Percentiles rank a stretch among this genome's conserved stretches.
Evolutionary conservation across 1,140 invertebrate species (phyloP).

Genomic region (Caerostris extrusa): DNA sequence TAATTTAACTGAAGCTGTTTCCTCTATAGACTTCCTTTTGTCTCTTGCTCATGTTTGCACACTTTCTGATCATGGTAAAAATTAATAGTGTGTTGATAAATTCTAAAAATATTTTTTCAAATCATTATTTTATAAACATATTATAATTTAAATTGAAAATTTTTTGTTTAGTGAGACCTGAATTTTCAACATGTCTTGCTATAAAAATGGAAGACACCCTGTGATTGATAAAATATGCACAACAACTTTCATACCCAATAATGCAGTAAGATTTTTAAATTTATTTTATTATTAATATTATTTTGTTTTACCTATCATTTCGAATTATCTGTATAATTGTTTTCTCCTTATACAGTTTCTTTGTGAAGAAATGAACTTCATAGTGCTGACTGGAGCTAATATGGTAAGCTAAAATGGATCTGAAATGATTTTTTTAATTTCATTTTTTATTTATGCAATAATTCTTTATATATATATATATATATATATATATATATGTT

Average conservation of each 20-base stretch:
- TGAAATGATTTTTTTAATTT: too few species aligned
- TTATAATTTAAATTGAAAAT: background rate
- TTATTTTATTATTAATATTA: background rate
- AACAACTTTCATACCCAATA: slow-evolving; percentile 86
- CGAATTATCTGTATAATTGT: background rate
- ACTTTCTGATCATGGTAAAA: slow-evolving; percentile 79
- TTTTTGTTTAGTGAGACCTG: slow-evolving; percentile 85
- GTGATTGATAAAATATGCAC: slow-evolving; percentile 87
- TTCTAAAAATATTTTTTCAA: background rate
- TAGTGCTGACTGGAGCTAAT: slow-evolving; percentile 93
- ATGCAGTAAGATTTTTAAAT: slow-evolving; percentile 28
- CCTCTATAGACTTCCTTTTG: slow-evolving; percentile 89
- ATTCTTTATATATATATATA: slow-evolving; percentile 4
- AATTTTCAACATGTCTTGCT: slow-evolving; percentile 87
- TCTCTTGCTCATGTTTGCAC: slow-evolving; percentile 87
- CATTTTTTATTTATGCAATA: background rate
- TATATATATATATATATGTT: too few species aligned
- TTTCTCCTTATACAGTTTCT: slow-evolving; percentile 85
- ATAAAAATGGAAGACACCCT: slow-evolving; percentile 89
- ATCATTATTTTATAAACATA: background rate
- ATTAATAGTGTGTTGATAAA: background rate
- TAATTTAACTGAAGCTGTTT: slow-evolving; percentile 89
- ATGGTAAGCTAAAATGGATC: slow-evolving; percentile 84
- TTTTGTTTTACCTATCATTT: background rate
- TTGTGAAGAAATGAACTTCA: slow-evolving; percentile 88